Base-by-base conservation (phyloP, 2,888 invertebrate genomes). In the Iphiclides podalirius region DNA sequence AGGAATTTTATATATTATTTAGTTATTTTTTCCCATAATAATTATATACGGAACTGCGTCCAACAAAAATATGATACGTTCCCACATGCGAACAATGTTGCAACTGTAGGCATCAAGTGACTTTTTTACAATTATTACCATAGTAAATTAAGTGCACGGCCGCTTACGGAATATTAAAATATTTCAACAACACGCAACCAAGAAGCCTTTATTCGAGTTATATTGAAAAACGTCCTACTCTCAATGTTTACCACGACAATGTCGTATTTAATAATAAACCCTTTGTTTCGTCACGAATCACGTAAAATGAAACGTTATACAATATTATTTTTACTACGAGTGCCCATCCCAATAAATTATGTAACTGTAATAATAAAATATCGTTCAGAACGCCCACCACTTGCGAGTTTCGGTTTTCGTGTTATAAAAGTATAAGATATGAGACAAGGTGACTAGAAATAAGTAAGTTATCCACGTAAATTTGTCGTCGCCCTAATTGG, bases 121-220 rank as follows among this genome's bases (percentile, higher is more conserved):
- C 60, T 60, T 63, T 64, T 64, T 72, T 66, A 67, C 65, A 63
- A 53, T 67, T 67, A 73, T 70, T 64, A 61, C 65, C 57, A 67
- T 66, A 61, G 66, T 74, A 75, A 75, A 74, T 75, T 72, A 64
- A 61, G 64, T 60, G 66, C 58, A 74, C 60, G 26, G 23, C 63
- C 71, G 65, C 67, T 71, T 67, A 72, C 67, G 67, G 64, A 61
- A 70, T 64, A 71, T 77, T 71, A 77, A 69, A 67, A 66, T 59
- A 64, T 58, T 75, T 68, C 75, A 76, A 66, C 48, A 34, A 13
- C 13, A 8, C 33, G 17, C n/a, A 40, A n/a, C 23, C 16, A 12
- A 40, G 33, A 40, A 39, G 35, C 14, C 31, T 33, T 16, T 48
- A 37, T 38, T 47, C 31, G n/a, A 12, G 12, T 15, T 7, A 33